phyloP scores from a whole-genome alignment of 2,113 vertebrate genomes.

The Oryzias melastigma region DNA sequence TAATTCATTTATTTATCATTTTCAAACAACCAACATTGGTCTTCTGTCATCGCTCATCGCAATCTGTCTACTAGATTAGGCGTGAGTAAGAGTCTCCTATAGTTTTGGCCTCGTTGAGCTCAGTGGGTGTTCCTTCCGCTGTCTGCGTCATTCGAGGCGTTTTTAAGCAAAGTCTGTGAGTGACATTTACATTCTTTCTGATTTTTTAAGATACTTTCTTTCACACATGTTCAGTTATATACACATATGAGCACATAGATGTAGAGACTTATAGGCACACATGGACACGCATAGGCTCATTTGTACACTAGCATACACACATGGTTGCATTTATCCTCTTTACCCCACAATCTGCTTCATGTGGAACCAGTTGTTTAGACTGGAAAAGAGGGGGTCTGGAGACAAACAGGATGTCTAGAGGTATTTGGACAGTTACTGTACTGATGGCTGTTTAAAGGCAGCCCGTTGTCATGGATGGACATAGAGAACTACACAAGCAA shows the following conservation, averaged over 20 bases:
- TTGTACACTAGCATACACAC: slow-evolving; percentile 66
- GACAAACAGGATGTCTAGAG: slow-evolving; percentile 76
- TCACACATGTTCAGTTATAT: slow-evolving; percentile 27
- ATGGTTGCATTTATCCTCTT: slow-evolving; percentile 74
- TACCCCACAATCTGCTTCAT: slow-evolving; percentile 71
- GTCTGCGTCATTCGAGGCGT: slow-evolving; percentile 37
- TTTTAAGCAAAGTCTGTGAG: slow-evolving; percentile 36
- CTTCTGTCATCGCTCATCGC: slow-evolving; percentile 15
- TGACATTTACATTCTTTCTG: slow-evolving; percentile 54
- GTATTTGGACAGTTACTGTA: slow-evolving; percentile 61
- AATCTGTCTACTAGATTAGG: slow-evolving; percentile 17
- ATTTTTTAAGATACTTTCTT: slow-evolving; percentile 19
- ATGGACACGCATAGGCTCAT: slow-evolving; percentile 27
- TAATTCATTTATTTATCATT: slow-evolving; percentile 36
- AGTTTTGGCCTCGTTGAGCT: slow-evolving; percentile 45
- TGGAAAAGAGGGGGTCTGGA: slow-evolving; percentile 49
- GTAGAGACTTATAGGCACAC: slow-evolving; percentile 15
- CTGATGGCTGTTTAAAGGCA: slow-evolving; percentile 14
- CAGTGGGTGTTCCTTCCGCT: slow-evolving; percentile 58
- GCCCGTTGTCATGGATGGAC: slow-evolving; percentile 7
- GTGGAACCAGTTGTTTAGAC: slow-evolving; percentile 74
- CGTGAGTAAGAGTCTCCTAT: slow-evolving; percentile 28
- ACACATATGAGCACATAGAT: slow-evolving; percentile 40
- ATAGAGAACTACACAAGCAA: slow-evolving; percentile 9
- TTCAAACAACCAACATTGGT: slow-evolving; percentile 15